Percentiles rank a stretch among this genome's conserved stretches.
These are phyloP conservation scores for Sciurus vulgaris DNA, from an alignment of 2,797 vertebrate genomes.

Conservation along the genomic window DNA sequence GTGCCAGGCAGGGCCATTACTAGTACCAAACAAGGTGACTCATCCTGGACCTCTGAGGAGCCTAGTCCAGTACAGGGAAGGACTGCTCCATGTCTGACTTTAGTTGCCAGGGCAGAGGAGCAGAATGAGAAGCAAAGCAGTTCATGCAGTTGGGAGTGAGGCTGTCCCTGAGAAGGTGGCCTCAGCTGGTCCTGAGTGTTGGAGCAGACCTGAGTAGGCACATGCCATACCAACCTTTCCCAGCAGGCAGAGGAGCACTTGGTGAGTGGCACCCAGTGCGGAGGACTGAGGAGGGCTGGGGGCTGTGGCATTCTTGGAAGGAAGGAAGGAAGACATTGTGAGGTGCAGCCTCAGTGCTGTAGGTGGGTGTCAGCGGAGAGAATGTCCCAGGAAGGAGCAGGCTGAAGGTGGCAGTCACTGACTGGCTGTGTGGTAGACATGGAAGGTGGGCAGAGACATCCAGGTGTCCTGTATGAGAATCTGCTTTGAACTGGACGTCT, in stretches of 20 bases:
- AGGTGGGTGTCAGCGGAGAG: not conserved
- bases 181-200: not conserved
- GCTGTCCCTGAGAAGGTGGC: not conserved
- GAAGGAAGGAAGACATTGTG: not conserved
- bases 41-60: not conserved
- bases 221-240: not conserved
- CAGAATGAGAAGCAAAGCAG: accelerated
- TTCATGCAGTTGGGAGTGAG: accelerated
- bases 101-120: not conserved
- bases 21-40: not conserved
- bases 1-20: not conserved
- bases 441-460: not conserved
- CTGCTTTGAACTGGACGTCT: not conserved
- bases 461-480: accelerated
- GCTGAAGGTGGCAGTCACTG: too few relatives aligned
- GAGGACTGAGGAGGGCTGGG: not conserved
- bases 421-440: not conserved
- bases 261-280: too few relatives aligned
- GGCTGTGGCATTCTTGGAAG: too few relatives aligned
- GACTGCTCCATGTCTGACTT: accelerated
- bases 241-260: not conserved
- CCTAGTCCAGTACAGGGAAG: not conserved
- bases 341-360: not conserved
- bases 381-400: not conserved
- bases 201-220: not conserved